phyloP scores from a whole-genome alignment of 1,140 invertebrate genomes.

The Pseudobourletiella spinata region DNA sequence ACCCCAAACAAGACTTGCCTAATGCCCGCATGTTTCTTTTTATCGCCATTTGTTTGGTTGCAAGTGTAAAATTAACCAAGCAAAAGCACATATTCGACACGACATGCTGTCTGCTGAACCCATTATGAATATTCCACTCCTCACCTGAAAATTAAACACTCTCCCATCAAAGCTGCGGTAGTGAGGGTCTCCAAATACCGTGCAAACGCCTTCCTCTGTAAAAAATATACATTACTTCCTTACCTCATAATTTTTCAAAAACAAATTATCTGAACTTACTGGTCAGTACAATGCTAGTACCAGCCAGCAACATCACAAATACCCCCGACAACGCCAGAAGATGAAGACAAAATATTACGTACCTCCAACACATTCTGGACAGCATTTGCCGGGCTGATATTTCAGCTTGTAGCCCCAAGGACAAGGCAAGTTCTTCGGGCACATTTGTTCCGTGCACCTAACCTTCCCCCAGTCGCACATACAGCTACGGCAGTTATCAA shows the following conservation, averaged over 20 bases:
- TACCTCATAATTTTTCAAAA: neutral
- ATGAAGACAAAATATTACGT: neutral
- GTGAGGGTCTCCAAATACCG: constrained; percentile 86
- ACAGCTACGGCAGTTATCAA: constrained; percentile 78
- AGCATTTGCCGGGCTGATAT: constrained; percentile 67
- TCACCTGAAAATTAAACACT: constrained; percentile 77
- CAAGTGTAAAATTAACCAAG: too few relatives aligned
- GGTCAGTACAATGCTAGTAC: too few relatives aligned
- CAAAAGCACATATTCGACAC: neutral
- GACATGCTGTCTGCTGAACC: too few relatives aligned
- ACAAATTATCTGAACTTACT: too few relatives aligned
- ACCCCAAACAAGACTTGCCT: too few relatives aligned
- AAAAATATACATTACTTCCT: constrained; percentile 28
- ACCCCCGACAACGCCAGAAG: too few relatives aligned
- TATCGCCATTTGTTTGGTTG: too few relatives aligned
- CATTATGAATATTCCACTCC: too few relatives aligned
- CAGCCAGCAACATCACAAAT: too few relatives aligned
- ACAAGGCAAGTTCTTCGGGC: constrained; percentile 54
- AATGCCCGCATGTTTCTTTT: too few relatives aligned
- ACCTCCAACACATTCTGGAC: constrained; percentile 72
- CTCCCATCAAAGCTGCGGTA: constrained; percentile 88
- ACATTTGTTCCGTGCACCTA: constrained; percentile 67
- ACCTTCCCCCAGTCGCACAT: constrained; percentile 66
- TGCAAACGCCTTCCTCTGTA: constrained; percentile 72
- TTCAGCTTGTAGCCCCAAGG: constrained; percentile 60